Base-by-base conservation (phyloP, 2,797 vertebrate genomes). In the Podarcis lilfordi region DNA sequence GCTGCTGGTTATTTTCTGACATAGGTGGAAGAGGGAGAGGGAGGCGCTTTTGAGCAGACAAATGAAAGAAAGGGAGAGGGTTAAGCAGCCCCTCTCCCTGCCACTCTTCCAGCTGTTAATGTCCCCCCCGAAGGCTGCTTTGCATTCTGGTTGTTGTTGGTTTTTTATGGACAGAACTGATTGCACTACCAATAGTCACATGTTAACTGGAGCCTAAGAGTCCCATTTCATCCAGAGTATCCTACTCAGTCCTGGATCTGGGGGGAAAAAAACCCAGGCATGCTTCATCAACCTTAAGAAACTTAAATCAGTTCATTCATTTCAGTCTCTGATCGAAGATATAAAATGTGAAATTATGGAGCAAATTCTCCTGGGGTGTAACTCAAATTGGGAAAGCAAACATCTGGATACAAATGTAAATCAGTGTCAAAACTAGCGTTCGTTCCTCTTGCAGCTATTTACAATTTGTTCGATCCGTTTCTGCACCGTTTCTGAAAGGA, bases 401-500 rank as follows among this genome's bases (percentile, higher is more conserved):
- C 45, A 23, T 4, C 13, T n/a, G 13, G 59, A 21, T 25, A 91
- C 83, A 8, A 17, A 8, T 59, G 71, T 69, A 75, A 27, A 11
- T 0, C 0, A 17, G n/a, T 55, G 64, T 77, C 88, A 88, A 37
- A 84, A 76, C 66, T 0, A 85, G 13, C 82, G 86, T 91, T 90
- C n/a, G 17, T 45, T 88, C 29, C 78, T 91, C 75, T 81, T 80
- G 87, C 37, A 15, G 71, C 85, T 15, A 74, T 21, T 90, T 90
- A 84, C 0, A n/a, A 68, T 89, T 21, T 29, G 84, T 93, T 94
- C 89, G 76, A 55, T 88, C 8, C 85, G 84, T 32, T 32, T 32
- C 59, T 91, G 86, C 79, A 37, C 82, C 50, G 66, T 86, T 86
- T 89, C 92, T 94, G 90, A 86, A 91, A 91, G 86, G 89, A 92